These are phyloP conservation scores for Cryptocheilus praepositus DNA, from an alignment of 2,888 invertebrate genomes.

Conservation along the genomic window DNA sequence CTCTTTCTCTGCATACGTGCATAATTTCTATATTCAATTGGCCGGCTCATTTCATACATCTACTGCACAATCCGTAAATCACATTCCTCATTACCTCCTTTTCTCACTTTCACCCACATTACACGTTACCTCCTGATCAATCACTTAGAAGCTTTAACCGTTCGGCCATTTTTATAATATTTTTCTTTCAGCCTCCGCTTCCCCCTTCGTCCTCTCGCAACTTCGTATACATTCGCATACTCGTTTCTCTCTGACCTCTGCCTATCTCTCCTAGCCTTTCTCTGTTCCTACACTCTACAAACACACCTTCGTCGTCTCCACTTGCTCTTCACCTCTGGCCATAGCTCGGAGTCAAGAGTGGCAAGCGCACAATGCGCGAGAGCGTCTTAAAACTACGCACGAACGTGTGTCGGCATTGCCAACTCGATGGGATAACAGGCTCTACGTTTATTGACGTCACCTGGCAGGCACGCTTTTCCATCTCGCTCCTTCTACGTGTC, in stretches of 20 bases:
- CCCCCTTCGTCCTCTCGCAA: not conserved
- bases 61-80: no score
- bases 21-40: no score
- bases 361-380: slow-evolving; percentile 43
- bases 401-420: slow-evolving; percentile 22
- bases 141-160: slow-evolving; percentile 32
- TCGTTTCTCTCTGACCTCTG: slow-evolving; percentile 37
- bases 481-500: not conserved
- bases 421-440: slow-evolving; percentile 10
- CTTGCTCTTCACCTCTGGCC: not conserved
- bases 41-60: no score
- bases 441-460: slow-evolving; percentile 28
- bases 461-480: slow-evolving; percentile 6
- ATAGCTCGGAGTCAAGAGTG: slow-evolving; percentile 9
- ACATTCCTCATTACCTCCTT: no score
- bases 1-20: no score
- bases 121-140: not conserved
- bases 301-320: slow-evolving; percentile 1
- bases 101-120: no score
- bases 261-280: slow-evolving; percentile 40
- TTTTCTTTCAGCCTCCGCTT: not conserved
- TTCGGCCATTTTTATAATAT: slow-evolving; percentile 35
- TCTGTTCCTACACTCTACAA: slow-evolving; percentile 22
- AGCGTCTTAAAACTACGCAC: slow-evolving; percentile 43
- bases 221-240: slow-evolving; percentile 3